Percentiles rank a stretch among this genome's conserved stretches.
phyloP scores from a whole-genome alignment of 1,140 invertebrate species.

The Drosophila saltans region DNA sequence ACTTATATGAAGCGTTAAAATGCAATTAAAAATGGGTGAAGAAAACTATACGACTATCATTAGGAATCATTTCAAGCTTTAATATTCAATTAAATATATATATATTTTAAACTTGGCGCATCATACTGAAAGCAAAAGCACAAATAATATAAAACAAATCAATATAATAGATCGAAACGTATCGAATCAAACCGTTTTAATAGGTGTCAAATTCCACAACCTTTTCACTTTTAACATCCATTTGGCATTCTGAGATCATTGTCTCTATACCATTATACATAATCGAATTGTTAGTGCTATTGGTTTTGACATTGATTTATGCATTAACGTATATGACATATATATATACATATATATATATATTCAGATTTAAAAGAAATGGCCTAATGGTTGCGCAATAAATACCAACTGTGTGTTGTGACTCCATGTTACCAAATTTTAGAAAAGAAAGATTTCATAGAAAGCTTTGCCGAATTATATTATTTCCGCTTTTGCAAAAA shows the following conservation, averaged over 20 bases:
- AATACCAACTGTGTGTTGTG: constrained; percentile 19
- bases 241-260: constrained; percentile 48
- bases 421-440: constrained; percentile 37
- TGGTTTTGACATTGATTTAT: constrained; percentile 60
- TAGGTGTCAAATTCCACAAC: constrained; percentile 61
- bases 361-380: constrained; percentile 34
- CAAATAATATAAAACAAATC: constrained; percentile 6
- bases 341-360: background rate
- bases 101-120: constrained; percentile 28
- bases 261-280: constrained; percentile 12
- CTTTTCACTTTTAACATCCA: constrained; percentile 64
- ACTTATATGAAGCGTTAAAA: constrained; percentile 58
- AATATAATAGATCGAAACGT: constrained; percentile 27
- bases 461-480: constrained; percentile 51
- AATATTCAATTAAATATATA: constrained; percentile 57
- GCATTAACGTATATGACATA: constrained; percentile 17
- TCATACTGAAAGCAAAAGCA: constrained; percentile 59
- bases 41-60: constrained; percentile 28
- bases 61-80: constrained; percentile 34
- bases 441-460: constrained; percentile 62
- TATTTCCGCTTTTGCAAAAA: constrained; percentile 23
- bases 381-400: constrained; percentile 58
- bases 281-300: constrained; percentile 34
- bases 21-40: constrained; percentile 57
- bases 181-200: constrained; percentile 53